Conservation (phyloP, 2,888 invertebrate species). For the Eupeodes luniger region DNA sequence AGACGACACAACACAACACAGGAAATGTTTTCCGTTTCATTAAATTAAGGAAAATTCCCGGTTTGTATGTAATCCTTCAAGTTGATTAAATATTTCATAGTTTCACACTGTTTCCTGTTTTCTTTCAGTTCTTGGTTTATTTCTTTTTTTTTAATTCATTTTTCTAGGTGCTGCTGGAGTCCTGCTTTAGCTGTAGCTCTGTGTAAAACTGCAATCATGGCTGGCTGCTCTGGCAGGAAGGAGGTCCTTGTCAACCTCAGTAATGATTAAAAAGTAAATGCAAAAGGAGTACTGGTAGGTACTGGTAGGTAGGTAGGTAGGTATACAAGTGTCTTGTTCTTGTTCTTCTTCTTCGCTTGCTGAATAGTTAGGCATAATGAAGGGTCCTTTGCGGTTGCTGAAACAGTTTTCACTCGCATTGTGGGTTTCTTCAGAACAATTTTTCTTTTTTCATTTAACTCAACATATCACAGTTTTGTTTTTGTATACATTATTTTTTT, state of each 20-base stretch:
- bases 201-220: slow-evolving; percentile 3
- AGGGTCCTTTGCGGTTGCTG: slow-evolving; percentile 67
- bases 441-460: background rate
- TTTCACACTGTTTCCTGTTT: slow-evolving; percentile 71
- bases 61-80: slow-evolving; percentile 58
- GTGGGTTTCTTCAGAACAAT: slow-evolving; percentile 46
- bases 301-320: too few relatives aligned
- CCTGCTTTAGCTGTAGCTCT: background rate
- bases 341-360: slow-evolving; percentile 48
- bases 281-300: slow-evolving; percentile 43
- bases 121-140: slow-evolving; percentile 6
- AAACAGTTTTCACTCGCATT: slow-evolving; percentile 62
- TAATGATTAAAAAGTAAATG: slow-evolving; percentile 74
- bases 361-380: slow-evolving; percentile 76
- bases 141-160: too few relatives aligned
- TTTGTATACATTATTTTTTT: background rate
- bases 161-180: background rate
- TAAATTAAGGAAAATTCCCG: slow-evolving; percentile 70
- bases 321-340: slow-evolving; percentile 30
- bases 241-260: slow-evolving; percentile 59
- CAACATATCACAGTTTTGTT: background rate
- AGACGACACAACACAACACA: slow-evolving; percentile 45
- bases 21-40: slow-evolving; percentile 75
- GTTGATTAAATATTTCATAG: slow-evolving; percentile 75
- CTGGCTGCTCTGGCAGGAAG: slow-evolving; percentile 26